Evolutionary conservation across 64 coral and sea anemone genomes (phyloP).

Genomic region (Pachyseris speciosa): DNA sequence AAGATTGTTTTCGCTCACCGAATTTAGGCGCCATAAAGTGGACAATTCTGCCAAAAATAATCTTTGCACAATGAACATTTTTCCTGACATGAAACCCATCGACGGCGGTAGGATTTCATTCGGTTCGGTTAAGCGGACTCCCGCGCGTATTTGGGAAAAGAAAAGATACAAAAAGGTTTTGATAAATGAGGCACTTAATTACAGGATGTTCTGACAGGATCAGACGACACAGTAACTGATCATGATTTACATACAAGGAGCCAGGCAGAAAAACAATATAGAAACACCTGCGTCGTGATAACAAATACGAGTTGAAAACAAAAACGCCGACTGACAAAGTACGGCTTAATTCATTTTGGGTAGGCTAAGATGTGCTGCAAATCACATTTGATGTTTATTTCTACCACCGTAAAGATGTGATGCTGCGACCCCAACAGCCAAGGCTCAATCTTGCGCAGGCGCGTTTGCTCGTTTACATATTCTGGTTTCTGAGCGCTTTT

Average conservation of each 20-base stretch:
- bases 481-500: conserved; percentile 77
- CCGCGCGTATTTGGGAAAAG: not conserved
- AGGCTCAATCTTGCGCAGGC: conserved; percentile 71
- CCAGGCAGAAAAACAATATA: too few relatives aligned
- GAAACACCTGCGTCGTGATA: not conserved
- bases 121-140: not conserved
- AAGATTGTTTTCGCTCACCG: too few relatives aligned
- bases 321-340: not conserved
- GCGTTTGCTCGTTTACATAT: conserved; percentile 53
- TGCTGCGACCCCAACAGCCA: conserved; percentile 63
- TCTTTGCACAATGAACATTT: too few relatives aligned
- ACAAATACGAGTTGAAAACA: not conserved
- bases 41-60: too few relatives aligned
- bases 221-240: not conserved
- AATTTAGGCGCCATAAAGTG: too few relatives aligned
- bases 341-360: not conserved
- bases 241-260: conserved; percentile 26
- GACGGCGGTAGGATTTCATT: too few relatives aligned
- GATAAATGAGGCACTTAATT: not conserved
- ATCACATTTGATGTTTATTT: not conserved
- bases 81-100: too few relatives aligned
- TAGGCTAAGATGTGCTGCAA: not conserved
- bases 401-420: conserved; percentile 84
- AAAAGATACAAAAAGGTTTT: not conserved
- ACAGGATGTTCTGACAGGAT: not conserved